Evolutionary conservation across 2,113 vertebrate genomes (phyloP).

Genomic region (Gambusia holbrooki): DNA sequence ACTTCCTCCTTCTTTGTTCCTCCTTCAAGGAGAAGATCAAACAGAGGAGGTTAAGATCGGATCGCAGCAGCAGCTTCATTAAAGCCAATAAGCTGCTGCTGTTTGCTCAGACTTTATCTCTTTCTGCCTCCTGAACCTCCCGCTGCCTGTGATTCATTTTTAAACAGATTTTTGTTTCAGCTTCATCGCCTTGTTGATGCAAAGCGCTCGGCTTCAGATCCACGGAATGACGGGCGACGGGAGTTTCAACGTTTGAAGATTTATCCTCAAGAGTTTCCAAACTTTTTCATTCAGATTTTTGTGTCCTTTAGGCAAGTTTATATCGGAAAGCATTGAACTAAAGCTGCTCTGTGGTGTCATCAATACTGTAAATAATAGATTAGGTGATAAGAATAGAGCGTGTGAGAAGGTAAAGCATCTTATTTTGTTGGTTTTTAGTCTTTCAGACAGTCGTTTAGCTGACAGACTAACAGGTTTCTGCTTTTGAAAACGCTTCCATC

Average conservation of each 20-base stretch:
- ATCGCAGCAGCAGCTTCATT: neutral
- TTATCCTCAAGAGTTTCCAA: neutral
- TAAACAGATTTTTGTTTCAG: neutral
- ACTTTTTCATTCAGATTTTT: neutral
- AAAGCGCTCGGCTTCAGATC: neutral
- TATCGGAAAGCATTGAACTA: neutral
- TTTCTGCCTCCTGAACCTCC: neutral
- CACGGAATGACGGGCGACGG: no score
- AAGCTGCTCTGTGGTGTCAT: neutral
- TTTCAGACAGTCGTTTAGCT: neutral
- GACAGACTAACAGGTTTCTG: neutral
- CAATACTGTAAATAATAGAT: neutral
- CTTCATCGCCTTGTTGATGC: neutral
- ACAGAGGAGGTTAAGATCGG: neutral
- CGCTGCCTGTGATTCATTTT: neutral
- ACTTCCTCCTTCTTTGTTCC: neutral
- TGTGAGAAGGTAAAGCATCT: neutral
- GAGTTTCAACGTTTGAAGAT: neutral
- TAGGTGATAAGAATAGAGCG: neutral
- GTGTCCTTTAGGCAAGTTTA: neutral
- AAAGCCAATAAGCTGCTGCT: neutral
- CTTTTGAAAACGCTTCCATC: neutral
- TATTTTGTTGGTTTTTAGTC: neutral
- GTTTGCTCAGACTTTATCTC: neutral
- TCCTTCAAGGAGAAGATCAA: neutral